Base-by-base conservation (phyloP, 2,113 vertebrate species). In the Nannospalax galili region DNA sequence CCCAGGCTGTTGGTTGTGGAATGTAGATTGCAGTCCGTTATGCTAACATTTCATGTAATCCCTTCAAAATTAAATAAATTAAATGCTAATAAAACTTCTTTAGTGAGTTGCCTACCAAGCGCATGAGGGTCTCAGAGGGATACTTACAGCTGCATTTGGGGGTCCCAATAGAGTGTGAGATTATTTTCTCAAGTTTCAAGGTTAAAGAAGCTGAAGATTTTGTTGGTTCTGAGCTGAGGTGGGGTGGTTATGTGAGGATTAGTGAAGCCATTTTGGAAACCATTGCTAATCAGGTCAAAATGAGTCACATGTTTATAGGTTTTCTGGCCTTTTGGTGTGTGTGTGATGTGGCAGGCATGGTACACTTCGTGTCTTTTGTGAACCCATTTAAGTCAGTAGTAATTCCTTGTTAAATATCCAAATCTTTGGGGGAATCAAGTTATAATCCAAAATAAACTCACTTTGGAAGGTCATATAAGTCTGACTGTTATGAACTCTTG, bases 31-130 rank as follows among this genome's bases (percentile, higher is more conserved):
- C 80, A 87, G 3, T 80, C 86, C 95, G 82, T 97, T 95, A 97
- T 92, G 65, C 12, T 65, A 98, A 93, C 89, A 93, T 98, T 97
- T 88, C 64, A 69, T 96, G 96, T 97, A 98, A 98, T 97, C 81
- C 90, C 16, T 96, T 97, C 93, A 97, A 98, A 98, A 98, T 98
- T 65, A 98, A 98, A 97, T 96, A 97, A 97, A 98, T 98, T 97
- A 98, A 98, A 97, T 85, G 95, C 82, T 97, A 86, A 94, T 97
- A 97, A 97, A 97, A 97, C 72, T 73, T 52, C 89, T 97, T 98
- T 97, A 95, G 91, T 91, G 91, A 98, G 96, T 91, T 97, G 95
- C 97, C 95, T 88, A 96, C 85, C 73, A 93, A 40, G 75, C 97
- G 93, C 26, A 52, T 35, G 91, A 94, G 95, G 91, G 84, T 78